Evolutionary conservation across 1,140 invertebrate genomes (phyloP), one percentile per base, ranked within the genome.

Genomic region (Monomorium pharaonis): DNA sequence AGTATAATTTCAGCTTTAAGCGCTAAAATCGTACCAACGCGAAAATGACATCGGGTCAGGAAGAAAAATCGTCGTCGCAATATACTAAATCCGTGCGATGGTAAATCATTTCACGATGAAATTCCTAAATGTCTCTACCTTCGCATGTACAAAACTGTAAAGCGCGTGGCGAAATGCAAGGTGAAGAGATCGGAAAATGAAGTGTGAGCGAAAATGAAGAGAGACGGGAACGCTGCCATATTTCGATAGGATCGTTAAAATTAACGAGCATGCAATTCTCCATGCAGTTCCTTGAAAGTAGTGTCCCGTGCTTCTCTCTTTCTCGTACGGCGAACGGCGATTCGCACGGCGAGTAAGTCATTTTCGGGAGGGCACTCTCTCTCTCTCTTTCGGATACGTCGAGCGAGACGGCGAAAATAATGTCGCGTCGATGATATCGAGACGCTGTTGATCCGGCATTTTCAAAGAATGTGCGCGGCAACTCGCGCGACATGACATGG

Each of bases 171-270:
- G 56, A 88, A 77, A 85, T 70, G 87, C 75, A 72, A 74, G 58
- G 42, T 80, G 67, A 85, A 88, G 65, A 88, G 65, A 75, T 51
- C 74, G 65, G 72, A 67, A n/a, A n/a, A 76, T 70, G 65, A 88
- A 85, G 85, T 37, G 69, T 49, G 63, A 69, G 54, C 56, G 78
- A 89, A 89, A 89, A 89, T 89, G 88, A 90, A 88, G 37, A 86
- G 78, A 76, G 49, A 74, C 44, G 21, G 85, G 58, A 56, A 37
- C 60, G 54, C 70, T 80, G 37, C 80, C 75, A 74, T n/a, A n/a
- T 75, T 86, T 90, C 85, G 85, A 89, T 89, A 81, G 58, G 90
- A 80, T 90, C 86, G 77, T 91, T 91, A 84, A 91, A 89, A 88
- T 88, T 91, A 86, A 86, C 86, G 60, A 89, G 86, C 84, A 86